Conservation (phyloP, 2,888 invertebrate species). For the Gymnoscelis rufifasciata region DNA sequence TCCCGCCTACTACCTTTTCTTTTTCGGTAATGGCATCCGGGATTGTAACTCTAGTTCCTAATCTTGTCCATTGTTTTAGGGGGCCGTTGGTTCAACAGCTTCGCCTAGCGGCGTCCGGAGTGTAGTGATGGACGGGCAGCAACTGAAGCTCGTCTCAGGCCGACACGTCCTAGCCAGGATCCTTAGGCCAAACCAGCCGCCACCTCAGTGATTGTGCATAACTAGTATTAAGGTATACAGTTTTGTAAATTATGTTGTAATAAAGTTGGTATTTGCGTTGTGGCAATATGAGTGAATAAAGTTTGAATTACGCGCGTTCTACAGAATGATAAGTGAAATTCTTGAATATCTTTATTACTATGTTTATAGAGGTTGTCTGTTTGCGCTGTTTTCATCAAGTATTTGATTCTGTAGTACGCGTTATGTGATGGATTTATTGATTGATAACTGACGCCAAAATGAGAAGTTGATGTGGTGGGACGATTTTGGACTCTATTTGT, state of each 20-base stretch:
- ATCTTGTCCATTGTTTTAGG: neutral
- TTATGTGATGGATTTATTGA: no score
- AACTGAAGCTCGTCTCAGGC: constrained; percentile 66
- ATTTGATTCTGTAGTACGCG: no score
- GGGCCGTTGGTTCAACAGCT: constrained; percentile 36
- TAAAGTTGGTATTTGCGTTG: constrained; percentile 1
- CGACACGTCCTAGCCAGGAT: constrained; percentile 66
- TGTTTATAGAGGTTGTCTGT: no score
- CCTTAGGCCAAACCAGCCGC: constrained; percentile 59
- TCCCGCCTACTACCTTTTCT: no score
- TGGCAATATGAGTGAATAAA: neutral
- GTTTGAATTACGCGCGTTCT: neutral
- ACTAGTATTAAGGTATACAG: constrained; percentile 13
- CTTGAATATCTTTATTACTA: no score
- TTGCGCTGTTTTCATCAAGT: no score
- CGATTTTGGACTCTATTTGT: no score
- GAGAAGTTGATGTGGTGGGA: no score
- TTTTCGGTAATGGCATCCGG: no score
- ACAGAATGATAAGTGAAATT: no score
- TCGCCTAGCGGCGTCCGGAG: constrained; percentile 58
- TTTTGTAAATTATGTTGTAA: constrained; percentile 19
- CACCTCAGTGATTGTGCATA: constrained; percentile 42
- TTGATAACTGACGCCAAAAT: no score
- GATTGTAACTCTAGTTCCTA: no score
- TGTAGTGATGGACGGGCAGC: constrained; percentile 71